Conservation (phyloP, 2,888 invertebrate genomes). For the Ferdinandea cuprea region DNA sequence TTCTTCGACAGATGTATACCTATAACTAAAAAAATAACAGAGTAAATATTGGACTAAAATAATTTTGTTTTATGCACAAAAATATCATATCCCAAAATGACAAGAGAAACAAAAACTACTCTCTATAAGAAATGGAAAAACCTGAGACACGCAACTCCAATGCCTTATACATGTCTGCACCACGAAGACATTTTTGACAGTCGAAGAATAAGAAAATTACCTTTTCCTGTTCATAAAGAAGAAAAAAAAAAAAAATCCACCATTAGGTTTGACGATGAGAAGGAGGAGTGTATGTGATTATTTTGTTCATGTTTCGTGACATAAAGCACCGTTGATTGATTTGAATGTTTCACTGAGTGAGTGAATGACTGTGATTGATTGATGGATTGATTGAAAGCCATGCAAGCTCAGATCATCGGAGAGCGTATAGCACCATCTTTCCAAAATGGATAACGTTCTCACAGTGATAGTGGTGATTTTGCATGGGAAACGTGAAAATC, state of each 20-base stretch:
- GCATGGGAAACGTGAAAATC: constrained; percentile 65
- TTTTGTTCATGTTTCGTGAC: constrained; percentile 69
- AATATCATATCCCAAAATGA: not conserved
- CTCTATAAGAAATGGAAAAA: constrained; percentile 44
- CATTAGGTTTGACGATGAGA: not conserved
- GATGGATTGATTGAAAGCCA: constrained; percentile 68
- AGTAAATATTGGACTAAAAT: constrained; percentile 42
- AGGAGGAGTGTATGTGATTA: constrained; percentile 42
- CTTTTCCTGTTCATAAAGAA: constrained; percentile 49
- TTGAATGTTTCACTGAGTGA: constrained; percentile 80
- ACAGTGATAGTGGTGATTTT: constrained; percentile 4
- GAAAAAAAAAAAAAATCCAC: constrained; percentile 25
- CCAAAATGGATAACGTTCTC: constrained; percentile 15
- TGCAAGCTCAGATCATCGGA: constrained; percentile 23
- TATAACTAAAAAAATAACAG: constrained; percentile 17
- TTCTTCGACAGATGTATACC: not conserved
- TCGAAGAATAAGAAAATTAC: constrained; percentile 73
- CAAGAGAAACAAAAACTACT: constrained; percentile 22
- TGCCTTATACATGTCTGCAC: constrained; percentile 44
- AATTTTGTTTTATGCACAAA: constrained; percentile 14
- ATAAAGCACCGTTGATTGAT: constrained; percentile 78
- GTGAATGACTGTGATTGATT: constrained; percentile 70
- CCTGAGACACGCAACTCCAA: constrained; percentile 68
- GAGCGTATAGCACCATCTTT: not conserved
- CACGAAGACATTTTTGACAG: constrained; percentile 70